Percentiles rank a stretch among this genome's conserved stretches.
These are phyloP conservation scores for Enhydra lutris DNA, from an alignment of 2,113 vertebrate species.

Conservation along the genomic window DNA sequence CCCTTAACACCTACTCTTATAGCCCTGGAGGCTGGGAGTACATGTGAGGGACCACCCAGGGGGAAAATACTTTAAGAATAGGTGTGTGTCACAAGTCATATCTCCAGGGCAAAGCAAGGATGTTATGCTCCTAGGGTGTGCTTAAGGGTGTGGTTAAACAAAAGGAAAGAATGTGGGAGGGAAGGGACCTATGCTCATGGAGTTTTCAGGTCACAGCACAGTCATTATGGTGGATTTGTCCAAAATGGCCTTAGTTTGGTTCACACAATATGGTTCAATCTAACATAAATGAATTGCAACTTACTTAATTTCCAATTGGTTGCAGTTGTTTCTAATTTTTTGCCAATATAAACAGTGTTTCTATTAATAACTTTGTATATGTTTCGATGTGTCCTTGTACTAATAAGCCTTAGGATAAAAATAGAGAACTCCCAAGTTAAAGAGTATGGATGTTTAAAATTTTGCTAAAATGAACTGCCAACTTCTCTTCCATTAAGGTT, in stretches of 20 bases:
- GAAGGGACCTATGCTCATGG: neutral
- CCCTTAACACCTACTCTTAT: neutral
- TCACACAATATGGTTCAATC: neutral
- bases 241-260: neutral
- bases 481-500: neutral
- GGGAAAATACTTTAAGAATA: neutral
- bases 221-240: neutral
- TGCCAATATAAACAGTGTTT: neutral
- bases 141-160: neutral
- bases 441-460: neutral
- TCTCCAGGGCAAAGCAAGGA: neutral
- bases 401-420: neutral
- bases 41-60: neutral
- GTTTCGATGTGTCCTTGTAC: neutral
- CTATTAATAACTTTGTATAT: neutral
- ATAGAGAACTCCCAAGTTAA: neutral
- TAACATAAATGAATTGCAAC: neutral
- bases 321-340: neutral
- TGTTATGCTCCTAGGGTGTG: neutral
- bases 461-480: neutral
- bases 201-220: neutral
- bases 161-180: neutral
- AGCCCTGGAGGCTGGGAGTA: neutral
- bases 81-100: neutral
- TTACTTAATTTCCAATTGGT: neutral